Evolutionary conservation across 2,113 vertebrate species (phyloP).

Genomic region (Lucifuga dentata): DNA sequence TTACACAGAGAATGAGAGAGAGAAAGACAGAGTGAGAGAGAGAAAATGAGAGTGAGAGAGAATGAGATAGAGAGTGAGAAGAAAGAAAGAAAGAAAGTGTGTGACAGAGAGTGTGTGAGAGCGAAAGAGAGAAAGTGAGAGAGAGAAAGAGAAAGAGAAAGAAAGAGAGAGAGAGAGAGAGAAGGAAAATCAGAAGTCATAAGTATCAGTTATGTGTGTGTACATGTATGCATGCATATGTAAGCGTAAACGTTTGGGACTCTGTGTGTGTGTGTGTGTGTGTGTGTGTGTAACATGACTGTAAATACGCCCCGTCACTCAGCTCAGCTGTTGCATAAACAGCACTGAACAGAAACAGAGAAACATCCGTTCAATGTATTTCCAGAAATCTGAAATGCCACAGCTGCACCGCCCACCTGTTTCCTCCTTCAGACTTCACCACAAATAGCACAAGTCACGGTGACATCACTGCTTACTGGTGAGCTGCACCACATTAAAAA

Average conservation of each 20-base stretch:
- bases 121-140: too few relatives aligned
- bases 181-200: too few relatives aligned
- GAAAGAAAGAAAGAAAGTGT: too few relatives aligned
- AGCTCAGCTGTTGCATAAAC: slow-evolving; percentile 43
- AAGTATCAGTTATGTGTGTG: slow-evolving; percentile 6
- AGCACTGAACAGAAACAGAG: slow-evolving; percentile 7
- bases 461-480: slow-evolving; percentile 23
- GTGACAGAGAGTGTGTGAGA: too few relatives aligned
- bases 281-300: slow-evolving; percentile 56
- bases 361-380: slow-evolving; percentile 25
- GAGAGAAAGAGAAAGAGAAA: too few relatives aligned
- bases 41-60: too few relatives aligned
- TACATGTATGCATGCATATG: background rate
- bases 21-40: too few relatives aligned
- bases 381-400: slow-evolving; percentile 8
- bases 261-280: slow-evolving; percentile 20
- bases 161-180: too few relatives aligned
- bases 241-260: slow-evolving; percentile 14
- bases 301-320: slow-evolving; percentile 44
- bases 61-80: too few relatives aligned
- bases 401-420: slow-evolving; percentile 53
- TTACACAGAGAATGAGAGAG: too few relatives aligned
- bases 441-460: slow-evolving; percentile 25
- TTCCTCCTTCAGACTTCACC: slow-evolving; percentile 23
- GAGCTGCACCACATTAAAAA: background rate